Conservation (phyloP, 2,113 vertebrate species). For the Terrapene triunguis region DNA sequence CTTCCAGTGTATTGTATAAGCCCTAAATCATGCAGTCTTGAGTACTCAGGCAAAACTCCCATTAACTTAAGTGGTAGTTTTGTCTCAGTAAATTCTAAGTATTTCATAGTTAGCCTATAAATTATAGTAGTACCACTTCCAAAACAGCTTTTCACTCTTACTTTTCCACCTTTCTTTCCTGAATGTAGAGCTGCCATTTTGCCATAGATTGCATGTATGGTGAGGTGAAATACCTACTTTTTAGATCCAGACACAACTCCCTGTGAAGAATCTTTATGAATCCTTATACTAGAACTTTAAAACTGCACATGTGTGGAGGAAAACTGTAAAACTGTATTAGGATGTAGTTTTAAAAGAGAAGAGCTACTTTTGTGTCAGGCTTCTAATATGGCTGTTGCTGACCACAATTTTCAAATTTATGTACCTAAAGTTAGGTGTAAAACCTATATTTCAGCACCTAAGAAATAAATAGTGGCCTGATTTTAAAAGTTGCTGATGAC, state of each 20-base stretch:
- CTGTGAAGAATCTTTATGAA: not conserved
- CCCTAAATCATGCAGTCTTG: too few species aligned
- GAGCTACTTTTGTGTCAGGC: not conserved
- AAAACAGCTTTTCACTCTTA: not conserved
- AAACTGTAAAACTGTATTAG: not conserved
- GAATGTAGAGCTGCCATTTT: accelerated
- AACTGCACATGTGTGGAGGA: not conserved
- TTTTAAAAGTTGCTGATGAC: conserved; percentile 21
- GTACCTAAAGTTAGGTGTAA: not conserved
- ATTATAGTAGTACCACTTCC: too few species aligned
- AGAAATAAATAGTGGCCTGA: not conserved
- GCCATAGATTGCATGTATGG: not conserved
- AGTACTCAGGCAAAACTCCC: too few species aligned
- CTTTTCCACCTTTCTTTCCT: not conserved
- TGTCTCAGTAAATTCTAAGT: too few species aligned
- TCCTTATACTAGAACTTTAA: not conserved
- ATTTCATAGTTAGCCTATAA: too few species aligned
- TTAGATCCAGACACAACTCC: not conserved
- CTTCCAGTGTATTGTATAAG: not conserved
- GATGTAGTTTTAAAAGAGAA: conserved; percentile 21
- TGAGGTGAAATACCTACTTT: not conserved
- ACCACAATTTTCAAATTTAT: conserved; percentile 18
- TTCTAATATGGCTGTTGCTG: conserved; percentile 21
- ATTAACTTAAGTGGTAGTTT: too few species aligned
- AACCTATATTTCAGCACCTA: conserved; percentile 10